phyloP scores from a whole-genome alignment of 2,888 invertebrate species.

The Rotaria sp. region DNA sequence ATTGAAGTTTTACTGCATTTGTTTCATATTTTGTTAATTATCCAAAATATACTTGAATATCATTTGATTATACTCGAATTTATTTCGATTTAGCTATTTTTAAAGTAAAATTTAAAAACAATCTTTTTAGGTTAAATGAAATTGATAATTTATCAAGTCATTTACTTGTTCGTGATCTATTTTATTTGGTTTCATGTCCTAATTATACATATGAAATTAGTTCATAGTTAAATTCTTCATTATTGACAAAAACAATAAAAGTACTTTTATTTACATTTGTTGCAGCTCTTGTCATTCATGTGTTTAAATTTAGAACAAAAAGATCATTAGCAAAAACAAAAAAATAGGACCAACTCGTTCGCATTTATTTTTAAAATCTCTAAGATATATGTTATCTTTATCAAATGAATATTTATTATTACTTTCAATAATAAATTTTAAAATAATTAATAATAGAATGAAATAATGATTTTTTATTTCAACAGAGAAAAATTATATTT shows the following conservation, averaged over 20 bases:
- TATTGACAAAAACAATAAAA: conserved; percentile 88
- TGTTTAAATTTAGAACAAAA: background rate
- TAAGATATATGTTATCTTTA: no score
- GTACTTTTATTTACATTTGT: conserved; percentile 82
- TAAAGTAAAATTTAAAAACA: conserved; percentile 59
- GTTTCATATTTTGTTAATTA: conserved; percentile 94
- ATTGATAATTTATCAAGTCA: conserved; percentile 89
- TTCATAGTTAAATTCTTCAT: conserved; percentile 83
- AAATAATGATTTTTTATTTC: no score
- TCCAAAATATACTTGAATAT: conserved; percentile 80
- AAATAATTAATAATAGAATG: no score
- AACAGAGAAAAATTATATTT: no score
- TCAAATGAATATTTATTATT: no score
- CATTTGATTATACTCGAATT: conserved; percentile 49
- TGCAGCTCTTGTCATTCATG: conserved; percentile 62
- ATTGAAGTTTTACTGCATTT: conserved; percentile 91
- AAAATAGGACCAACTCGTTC: background rate
- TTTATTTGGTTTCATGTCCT: conserved; percentile 90
- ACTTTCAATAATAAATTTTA: no score
- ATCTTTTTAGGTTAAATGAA: conserved; percentile 68
- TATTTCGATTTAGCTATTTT: conserved; percentile 59
- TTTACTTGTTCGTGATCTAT: conserved; percentile 77
- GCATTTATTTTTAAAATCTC: no score
- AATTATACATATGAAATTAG: conserved; percentile 94
- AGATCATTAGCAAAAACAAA: no score